A percentile compares a stretch with the other conserved stretches of the same genome.
These are phyloP conservation scores for Yoshiicerus persimilis DNA, from an alignment of 1,140 invertebrate genomes.

Conservation along the genomic window DNA sequence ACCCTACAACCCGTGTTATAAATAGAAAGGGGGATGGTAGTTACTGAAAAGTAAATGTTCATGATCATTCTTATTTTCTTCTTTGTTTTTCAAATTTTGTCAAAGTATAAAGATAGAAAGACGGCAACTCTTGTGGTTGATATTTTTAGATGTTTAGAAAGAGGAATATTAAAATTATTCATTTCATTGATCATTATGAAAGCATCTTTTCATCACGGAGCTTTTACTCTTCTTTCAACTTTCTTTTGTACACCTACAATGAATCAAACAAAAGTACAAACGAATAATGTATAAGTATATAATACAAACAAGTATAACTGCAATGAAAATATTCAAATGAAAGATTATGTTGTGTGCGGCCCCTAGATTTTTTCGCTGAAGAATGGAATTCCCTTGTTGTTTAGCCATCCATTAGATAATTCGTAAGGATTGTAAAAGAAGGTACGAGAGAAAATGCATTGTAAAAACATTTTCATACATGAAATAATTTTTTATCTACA, in stretches of 20 bases:
- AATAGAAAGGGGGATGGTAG: too few species aligned
- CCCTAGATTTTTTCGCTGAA: background rate
- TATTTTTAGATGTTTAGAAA: background rate
- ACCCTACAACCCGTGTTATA: too few species aligned
- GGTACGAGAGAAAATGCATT: background rate
- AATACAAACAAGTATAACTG: background rate
- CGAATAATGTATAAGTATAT: background rate
- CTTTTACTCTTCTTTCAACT: background rate
- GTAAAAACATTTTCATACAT: conserved; percentile 8
- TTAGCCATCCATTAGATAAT: conserved; percentile 15
- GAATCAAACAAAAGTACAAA: background rate
- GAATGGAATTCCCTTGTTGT: background rate
- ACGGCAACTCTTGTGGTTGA: background rate
- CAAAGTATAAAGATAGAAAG: too few species aligned
- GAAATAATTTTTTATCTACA: background rate
- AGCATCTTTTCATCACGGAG: background rate
- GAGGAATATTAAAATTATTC: conserved; percentile 11
- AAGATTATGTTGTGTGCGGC: conserved; percentile 1
- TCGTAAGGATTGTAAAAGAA: conserved; percentile 2
- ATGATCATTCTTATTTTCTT: too few species aligned
- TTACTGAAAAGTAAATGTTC: too few species aligned
- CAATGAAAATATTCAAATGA: background rate
- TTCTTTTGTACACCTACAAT: background rate
- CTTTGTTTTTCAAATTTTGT: too few species aligned
- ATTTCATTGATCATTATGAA: conserved; percentile 11